Base-by-base conservation (phyloP, 2,113 vertebrate species). In the Sprattus sprattus region DNA sequence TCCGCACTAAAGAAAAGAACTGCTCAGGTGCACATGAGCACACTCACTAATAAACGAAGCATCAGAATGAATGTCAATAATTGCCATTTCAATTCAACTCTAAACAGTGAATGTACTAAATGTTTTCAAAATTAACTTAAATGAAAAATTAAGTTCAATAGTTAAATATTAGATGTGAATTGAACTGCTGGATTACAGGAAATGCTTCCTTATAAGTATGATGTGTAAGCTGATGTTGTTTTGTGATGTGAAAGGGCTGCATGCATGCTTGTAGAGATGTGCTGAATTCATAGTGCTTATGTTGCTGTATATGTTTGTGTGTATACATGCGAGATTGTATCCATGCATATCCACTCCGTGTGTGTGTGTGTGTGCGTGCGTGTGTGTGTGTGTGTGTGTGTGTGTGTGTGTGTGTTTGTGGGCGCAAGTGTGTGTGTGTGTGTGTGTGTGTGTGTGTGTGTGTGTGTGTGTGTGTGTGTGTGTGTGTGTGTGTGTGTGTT, bases 381-480 rank as follows among this genome's bases (percentile, higher is more conserved):
- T 78, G 82, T 52, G 52, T 47, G 85, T 83, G 87, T 85, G 84
- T 81, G 67, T 46, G 22, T n/a, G 60, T 60, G 15, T 60, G 54
- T 60, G 11, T 16, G 54, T 60, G 15, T 60, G 54, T 52, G 25
- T 39, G 46, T 32, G 25, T 81, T 49, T 85, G 49, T 81, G 7
- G 81, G 54, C 44, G 54, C 60, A 13, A 39, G 46, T 52, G 46
- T 32, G 15, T 28, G 82, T 50, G 80, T 32, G 22, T 50, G 8
- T 50, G 46, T 9, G 80, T 81, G 81, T 84, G 75, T 86, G 85
- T 71, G 45, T 75, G 64, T 84, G 45, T 8, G 47, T 80, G 45
- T 84, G 71, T 50, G 64, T 78, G 82, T 52, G 52, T 47, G 85
- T 83, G 87, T 85, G 84, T 81, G 67, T 46, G 22, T n/a, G 60